Evolutionary conservation across 2,888 invertebrate genomes (phyloP).

Genomic region (Gisinianus flammeolus): DNA sequence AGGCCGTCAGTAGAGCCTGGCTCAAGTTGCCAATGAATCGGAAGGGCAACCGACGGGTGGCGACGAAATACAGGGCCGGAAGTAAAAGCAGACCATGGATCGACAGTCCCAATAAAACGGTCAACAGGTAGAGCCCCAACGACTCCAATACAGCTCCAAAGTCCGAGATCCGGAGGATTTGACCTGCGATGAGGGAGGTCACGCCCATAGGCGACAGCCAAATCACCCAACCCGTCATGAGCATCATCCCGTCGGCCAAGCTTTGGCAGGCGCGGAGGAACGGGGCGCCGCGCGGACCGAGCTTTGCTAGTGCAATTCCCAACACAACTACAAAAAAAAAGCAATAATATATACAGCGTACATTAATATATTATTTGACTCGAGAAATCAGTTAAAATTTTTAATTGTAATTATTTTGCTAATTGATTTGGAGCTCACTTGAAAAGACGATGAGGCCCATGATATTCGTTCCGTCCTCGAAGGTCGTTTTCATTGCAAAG

Average conservation of each 20-base stretch:
- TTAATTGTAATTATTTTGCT: too few species aligned
- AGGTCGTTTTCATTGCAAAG: constrained; percentile 74
- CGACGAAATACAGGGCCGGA: constrained; percentile 81
- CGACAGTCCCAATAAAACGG: constrained; percentile 85
- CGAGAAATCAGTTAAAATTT: too few species aligned
- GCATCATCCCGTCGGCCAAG: not conserved
- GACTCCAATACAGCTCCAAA: constrained; percentile 83
- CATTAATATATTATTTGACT: too few species aligned
- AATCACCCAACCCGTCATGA: not conserved
- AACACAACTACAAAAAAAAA: too few species aligned
- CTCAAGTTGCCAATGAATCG: constrained; percentile 80
- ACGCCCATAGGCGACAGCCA: constrained; percentile 69
- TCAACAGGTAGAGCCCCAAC: constrained; percentile 89
- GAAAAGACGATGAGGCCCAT: constrained; percentile 84
- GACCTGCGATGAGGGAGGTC: constrained; percentile 85
- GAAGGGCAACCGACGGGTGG: constrained; percentile 82
- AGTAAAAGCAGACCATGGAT: constrained; percentile 90
- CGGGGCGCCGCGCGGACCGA: not conserved
- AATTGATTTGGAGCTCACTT: too few species aligned
- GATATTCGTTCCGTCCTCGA: constrained; percentile 79
- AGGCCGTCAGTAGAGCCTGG: constrained; percentile 91
- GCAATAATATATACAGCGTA: too few species aligned
- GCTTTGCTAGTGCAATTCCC: not conserved
- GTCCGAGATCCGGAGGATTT: constrained; percentile 87
- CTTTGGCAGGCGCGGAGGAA: not conserved